phyloP scores from a whole-genome alignment of 2,888 invertebrate genomes.

The Heliconius ethilla region DNA sequence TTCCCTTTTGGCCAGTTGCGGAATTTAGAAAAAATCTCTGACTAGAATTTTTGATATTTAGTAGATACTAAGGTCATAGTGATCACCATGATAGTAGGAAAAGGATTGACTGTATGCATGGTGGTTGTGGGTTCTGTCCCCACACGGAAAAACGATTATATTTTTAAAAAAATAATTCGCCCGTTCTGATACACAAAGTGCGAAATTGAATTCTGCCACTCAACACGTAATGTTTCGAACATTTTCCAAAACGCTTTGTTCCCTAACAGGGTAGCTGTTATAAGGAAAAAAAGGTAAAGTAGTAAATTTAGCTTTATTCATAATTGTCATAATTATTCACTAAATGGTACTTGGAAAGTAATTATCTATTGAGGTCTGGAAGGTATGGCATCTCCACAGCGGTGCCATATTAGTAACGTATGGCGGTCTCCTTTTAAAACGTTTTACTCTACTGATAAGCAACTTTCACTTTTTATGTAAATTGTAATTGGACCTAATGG shows the following conservation, averaged over 20 bases:
- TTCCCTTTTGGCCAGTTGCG: no score
- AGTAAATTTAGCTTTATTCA: neutral
- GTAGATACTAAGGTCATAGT: no score
- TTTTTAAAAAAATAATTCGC: no score
- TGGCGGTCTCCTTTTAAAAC: slow-evolving; percentile 44
- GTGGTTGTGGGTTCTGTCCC: no score
- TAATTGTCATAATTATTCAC: neutral
- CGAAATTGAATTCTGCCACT: neutral
- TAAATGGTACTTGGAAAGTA: slow-evolving; percentile 25
- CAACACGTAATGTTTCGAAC: neutral
- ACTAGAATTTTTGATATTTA: no score
- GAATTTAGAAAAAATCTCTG: no score
- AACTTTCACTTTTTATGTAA: slow-evolving; percentile 41
- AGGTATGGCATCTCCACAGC: slow-evolving; percentile 44
- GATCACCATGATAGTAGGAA: no score
- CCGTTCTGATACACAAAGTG: neutral
- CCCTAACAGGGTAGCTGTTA: no score
- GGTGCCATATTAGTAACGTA: slow-evolving; percentile 49
- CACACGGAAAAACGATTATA: no score
- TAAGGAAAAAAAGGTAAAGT: no score
- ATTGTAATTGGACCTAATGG: slow-evolving; percentile 30
- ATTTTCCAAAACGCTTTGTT: no score
- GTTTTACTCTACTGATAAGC: slow-evolving; percentile 32
- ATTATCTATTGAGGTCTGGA: slow-evolving; percentile 37
- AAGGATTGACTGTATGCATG: no score